Conservation (phyloP, 2,797 vertebrate species). For the Acanthornis magna region DNA sequence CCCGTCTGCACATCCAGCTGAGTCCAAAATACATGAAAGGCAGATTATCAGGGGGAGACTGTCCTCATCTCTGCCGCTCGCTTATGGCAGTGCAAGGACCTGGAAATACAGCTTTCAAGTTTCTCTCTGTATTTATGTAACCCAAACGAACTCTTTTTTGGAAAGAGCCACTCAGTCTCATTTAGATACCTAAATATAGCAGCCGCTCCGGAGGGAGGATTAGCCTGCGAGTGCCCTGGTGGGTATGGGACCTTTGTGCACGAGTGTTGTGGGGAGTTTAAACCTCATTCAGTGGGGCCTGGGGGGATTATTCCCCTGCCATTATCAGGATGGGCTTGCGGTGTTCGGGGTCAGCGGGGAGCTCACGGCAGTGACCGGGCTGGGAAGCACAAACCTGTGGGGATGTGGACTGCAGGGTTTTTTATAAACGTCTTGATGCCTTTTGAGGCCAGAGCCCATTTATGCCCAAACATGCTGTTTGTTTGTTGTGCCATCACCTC, state of each 20-base stretch:
- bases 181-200: slow-evolving; percentile 61
- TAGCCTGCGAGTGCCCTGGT: neutral
- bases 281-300: neutral
- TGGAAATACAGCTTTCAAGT: slow-evolving; percentile 48
- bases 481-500: neutral
- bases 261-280: neutral
- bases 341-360: fast-evolving
- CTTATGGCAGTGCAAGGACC: neutral
- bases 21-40: neutral
- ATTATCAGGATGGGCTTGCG: neutral
- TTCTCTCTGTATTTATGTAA: slow-evolving; percentile 54
- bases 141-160: slow-evolving; percentile 57
- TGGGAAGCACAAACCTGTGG: neutral
- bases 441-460: neutral
- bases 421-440: neutral
- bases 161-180: slow-evolving; percentile 35
- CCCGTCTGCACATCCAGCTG: neutral
- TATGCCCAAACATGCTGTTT: neutral
- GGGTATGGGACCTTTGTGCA: slow-evolving; percentile 4
- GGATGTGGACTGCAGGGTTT: neutral
- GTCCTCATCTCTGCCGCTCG: neutral
- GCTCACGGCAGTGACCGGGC: fast-evolving
- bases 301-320: neutral
- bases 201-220: neutral
- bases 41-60: neutral